Conservation (phyloP, 2,797 vertebrate species). For the Cyprinella venusta region DNA sequence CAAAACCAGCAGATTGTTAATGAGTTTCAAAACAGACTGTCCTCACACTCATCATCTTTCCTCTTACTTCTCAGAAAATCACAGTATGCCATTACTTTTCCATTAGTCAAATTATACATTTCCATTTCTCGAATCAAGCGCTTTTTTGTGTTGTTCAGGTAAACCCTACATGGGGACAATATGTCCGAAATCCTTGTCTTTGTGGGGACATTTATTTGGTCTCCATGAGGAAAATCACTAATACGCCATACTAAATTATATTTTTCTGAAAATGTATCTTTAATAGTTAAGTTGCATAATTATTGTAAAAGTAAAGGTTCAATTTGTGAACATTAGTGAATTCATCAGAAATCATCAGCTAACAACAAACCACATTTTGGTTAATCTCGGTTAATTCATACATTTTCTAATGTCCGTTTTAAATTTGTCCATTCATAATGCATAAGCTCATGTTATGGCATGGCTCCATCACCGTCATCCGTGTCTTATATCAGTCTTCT, state of each 20-base stretch:
- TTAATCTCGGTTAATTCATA: neutral
- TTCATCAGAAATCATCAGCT: neutral
- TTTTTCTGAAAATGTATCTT: neutral
- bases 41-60: neutral
- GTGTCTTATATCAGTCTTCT: neutral
- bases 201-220: neutral
- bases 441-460: neutral
- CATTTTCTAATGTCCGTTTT: neutral
- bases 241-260: no score
- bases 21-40: neutral
- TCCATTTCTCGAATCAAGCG: neutral
- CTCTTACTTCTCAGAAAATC: neutral
- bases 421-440: constrained; percentile 3
- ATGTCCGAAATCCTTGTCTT: neutral
- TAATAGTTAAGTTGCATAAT: neutral
- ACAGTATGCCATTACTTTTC: neutral
- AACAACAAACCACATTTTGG: neutral
- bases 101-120: constrained; percentile 6
- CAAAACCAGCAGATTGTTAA: neutral
- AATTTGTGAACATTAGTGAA: neutral
- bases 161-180: neutral
- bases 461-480: neutral
- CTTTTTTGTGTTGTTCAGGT: neutral
- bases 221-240: neutral
- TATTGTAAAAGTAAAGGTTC: neutral